These are phyloP conservation scores for Bedellia somnulentella DNA, from an alignment of 2,888 invertebrate genomes.

Conservation along the genomic window DNA sequence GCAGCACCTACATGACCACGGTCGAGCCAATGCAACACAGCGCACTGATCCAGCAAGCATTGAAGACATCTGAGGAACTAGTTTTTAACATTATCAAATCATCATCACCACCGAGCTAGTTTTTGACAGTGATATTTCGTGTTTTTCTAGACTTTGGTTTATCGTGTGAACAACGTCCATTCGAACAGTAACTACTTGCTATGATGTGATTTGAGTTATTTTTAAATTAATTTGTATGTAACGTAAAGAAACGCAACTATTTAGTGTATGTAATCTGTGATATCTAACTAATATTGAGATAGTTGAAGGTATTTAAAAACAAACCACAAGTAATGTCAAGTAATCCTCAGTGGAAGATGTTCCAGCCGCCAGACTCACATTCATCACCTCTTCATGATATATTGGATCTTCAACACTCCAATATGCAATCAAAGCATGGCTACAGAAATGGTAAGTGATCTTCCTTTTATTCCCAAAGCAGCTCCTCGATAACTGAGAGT, in stretches of 20 bases:
- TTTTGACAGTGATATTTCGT: too few relatives aligned
- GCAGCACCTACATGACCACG: conserved; percentile 20
- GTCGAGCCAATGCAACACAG: conserved; percentile 42
- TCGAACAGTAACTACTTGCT: too few relatives aligned
- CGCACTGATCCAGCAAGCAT: conserved; percentile 84
- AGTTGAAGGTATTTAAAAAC: conserved; percentile 52
- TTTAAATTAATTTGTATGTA: too few relatives aligned
- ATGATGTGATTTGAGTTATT: conserved; percentile 53
- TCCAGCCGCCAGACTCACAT: conserved; percentile 87
- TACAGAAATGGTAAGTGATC: conserved; percentile 57
- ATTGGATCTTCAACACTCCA: conserved; percentile 70
- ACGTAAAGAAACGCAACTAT: too few relatives aligned
- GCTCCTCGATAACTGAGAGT: neutral
- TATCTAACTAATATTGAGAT: conserved; percentile 32
- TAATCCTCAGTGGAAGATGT: conserved; percentile 87
- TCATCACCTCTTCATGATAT: conserved; percentile 82
- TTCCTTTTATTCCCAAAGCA: conserved; percentile 1
- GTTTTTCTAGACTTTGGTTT: too few relatives aligned
- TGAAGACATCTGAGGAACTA: conserved; percentile 86
- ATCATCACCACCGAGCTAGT: too few relatives aligned
- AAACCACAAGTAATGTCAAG: conserved; percentile 66
- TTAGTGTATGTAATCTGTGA: too few relatives aligned
- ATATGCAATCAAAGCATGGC: conserved; percentile 48
- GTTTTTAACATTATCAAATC: too few relatives aligned
- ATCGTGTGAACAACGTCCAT: too few relatives aligned